These are phyloP conservation scores for Apis laboriosa DNA, from an alignment of 1,140 invertebrate species.

Conservation along the genomic window DNA sequence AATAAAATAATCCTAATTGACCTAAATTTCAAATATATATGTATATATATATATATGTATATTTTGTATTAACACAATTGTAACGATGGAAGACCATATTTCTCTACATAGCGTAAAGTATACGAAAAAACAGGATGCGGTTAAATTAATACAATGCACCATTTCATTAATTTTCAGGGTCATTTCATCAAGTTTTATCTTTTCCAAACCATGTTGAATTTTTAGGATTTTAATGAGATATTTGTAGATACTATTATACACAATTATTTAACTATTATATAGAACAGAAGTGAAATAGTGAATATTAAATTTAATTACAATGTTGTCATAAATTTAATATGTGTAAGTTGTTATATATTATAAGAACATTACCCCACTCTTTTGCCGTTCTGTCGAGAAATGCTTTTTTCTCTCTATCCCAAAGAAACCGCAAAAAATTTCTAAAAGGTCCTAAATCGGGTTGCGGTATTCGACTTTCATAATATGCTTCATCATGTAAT, in stretches of 20 bases:
- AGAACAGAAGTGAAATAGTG: neutral
- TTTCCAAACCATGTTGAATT: neutral
- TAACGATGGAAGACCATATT: too few species aligned
- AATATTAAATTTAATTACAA: too few species aligned
- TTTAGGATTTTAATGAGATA: neutral
- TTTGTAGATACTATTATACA: neutral
- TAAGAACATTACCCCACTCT: constrained; percentile 85
- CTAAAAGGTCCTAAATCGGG: constrained; percentile 65
- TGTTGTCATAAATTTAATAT: too few species aligned
- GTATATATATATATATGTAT: neutral
- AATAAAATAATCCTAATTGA: constrained; percentile 89
- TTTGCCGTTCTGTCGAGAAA: constrained; percentile 86
- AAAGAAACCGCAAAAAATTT: constrained; percentile 80
- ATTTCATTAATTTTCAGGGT: neutral
- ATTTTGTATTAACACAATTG: neutral
- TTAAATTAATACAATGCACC: neutral
- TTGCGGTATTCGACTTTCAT: constrained; percentile 68
- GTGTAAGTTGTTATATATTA: too few species aligned
- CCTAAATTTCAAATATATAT: constrained; percentile 79
- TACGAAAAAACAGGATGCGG: neutral
- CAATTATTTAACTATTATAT: neutral
- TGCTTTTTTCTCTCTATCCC: constrained; percentile 84
- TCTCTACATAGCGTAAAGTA: neutral
- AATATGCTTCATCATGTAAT: constrained; percentile 73
- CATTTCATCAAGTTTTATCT: neutral